A percentile compares a stretch with the other conserved stretches of the same genome.
Conservation (phyloP, 2,797 vertebrate species). For the Tachyglossus aculeatus region DNA sequence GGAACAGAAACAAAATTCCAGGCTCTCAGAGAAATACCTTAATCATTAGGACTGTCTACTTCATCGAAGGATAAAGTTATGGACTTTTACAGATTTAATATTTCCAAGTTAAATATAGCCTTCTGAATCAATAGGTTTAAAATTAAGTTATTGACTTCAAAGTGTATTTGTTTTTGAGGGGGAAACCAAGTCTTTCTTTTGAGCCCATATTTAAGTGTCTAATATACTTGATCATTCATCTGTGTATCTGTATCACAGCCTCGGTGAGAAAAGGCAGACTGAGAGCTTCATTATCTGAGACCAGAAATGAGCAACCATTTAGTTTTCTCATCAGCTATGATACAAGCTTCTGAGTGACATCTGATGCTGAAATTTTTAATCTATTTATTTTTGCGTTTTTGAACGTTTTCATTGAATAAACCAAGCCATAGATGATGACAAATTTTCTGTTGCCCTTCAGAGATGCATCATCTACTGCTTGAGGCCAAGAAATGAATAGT, state of each 20-base stretch:
- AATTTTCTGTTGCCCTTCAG: constrained; percentile 60
- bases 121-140: no score
- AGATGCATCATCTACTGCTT: constrained; percentile 65
- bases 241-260: constrained; percentile 6
- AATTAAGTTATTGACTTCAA: no score
- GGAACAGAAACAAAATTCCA: no score
- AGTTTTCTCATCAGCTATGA: constrained; percentile 7
- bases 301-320: neutral
- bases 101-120: no score
- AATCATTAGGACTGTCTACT: no score
- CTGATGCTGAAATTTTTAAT: constrained; percentile 45
- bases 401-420: constrained; percentile 60
- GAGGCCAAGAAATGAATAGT: constrained; percentile 69
- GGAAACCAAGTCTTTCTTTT: no score
- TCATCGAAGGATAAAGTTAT: no score
- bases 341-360: constrained; percentile 30
- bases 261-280: neutral
- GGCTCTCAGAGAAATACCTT: no score
- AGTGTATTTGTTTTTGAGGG: no score
- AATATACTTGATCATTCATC: no score
- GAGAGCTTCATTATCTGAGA: neutral
- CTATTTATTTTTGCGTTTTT: constrained; percentile 65
- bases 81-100: no score
- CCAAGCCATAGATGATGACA: constrained; percentile 58
- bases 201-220: no score